A percentile compares a stretch with the other conserved stretches of the same genome.
Evolutionary conservation across 2,888 invertebrate genomes (phyloP).

Genomic region (Phaedon cochleariae): DNA sequence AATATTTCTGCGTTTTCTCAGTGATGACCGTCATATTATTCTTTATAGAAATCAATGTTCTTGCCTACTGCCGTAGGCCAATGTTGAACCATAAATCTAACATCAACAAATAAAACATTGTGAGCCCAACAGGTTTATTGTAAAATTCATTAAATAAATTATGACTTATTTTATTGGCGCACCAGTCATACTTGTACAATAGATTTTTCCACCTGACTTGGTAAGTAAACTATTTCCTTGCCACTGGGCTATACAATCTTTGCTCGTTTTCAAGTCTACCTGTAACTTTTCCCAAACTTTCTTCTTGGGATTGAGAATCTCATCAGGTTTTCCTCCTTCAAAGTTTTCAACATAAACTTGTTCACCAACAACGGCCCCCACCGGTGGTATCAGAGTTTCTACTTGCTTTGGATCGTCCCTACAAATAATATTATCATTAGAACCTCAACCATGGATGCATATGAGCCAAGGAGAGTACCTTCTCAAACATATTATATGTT

Average conservation of each 20-base stretch:
- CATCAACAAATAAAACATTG: no score
- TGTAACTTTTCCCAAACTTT: conserved; percentile 95
- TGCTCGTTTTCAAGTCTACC: conserved; percentile 77
- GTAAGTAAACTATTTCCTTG: conserved; percentile 81
- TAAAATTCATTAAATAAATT: conserved; percentile 19
- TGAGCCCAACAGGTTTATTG: no score
- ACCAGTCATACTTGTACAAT: conserved; percentile 78
- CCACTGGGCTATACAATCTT: conserved; percentile 82
- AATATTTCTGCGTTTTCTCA: no score
- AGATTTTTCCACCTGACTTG: conserved; percentile 76
- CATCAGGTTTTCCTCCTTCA: conserved; percentile 80
- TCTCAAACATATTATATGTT: no score
- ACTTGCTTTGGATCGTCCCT: conserved; percentile 81
- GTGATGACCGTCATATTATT: no score
- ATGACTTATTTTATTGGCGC: conserved; percentile 80
- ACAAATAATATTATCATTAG: not conserved
- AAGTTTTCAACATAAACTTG: conserved; percentile 84
- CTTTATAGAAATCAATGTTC: no score
- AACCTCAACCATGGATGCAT: no score
- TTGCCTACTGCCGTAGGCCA: no score
- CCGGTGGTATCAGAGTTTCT: conserved; percentile 85
- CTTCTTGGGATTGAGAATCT: conserved; percentile 92
- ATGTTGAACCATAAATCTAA: no score
- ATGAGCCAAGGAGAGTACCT: no score
- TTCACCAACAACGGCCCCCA: conserved; percentile 82